Evolutionary conservation across 2,888 invertebrate species (phyloP).

Genomic region (Epiblema foenella): DNA sequence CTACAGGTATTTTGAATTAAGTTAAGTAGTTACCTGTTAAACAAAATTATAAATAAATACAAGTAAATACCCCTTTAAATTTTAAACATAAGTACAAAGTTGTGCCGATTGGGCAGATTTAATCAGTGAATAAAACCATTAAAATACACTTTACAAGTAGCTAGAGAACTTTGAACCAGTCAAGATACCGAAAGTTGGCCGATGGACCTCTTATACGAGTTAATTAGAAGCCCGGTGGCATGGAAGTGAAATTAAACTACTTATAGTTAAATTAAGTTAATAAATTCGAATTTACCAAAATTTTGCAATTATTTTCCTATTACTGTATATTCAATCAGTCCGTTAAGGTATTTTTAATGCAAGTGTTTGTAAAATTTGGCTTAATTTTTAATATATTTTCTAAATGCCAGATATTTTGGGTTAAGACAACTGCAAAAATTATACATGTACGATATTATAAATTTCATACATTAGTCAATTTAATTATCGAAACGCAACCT

Average conservation of each 20-base stretch:
- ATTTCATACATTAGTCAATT: too few relatives aligned
- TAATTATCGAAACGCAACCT: too few relatives aligned
- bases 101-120: constrained; percentile 13
- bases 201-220: constrained; percentile 56
- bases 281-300: too few relatives aligned
- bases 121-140: constrained; percentile 38
- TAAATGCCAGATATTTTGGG: too few relatives aligned
- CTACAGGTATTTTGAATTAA: too few relatives aligned
- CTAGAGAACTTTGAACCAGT: constrained; percentile 21
- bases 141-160: constrained; percentile 32
- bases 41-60: not conserved
- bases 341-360: too few relatives aligned
- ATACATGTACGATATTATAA: too few relatives aligned
- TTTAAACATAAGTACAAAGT: not conserved
- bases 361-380: too few relatives aligned
- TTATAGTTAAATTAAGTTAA: not conserved
- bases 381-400: too few relatives aligned
- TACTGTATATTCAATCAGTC: too few relatives aligned
- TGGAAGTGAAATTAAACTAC: not conserved
- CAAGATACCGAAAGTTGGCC: constrained; percentile 42
- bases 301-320: too few relatives aligned
- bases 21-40: not conserved
- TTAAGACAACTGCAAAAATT: too few relatives aligned
- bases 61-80: not conserved
- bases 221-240: constrained; percentile 58